Evolutionary conservation across 2,113 vertebrate species (phyloP).

Genomic region (Cyprinus carpio): DNA sequence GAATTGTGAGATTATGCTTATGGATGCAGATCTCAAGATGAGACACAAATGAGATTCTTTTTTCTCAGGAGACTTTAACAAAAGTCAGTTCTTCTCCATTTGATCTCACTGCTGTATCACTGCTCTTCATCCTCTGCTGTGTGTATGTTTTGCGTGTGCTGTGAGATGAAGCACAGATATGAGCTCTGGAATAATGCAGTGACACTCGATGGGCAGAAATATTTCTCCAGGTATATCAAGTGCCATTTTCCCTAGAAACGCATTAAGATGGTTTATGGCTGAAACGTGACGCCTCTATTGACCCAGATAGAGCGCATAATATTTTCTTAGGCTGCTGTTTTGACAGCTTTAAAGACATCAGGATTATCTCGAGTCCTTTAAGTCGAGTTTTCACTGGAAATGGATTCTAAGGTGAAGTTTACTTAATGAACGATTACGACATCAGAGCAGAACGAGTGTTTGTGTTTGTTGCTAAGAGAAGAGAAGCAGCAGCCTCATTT

Average conservation of each 20-base stretch:
- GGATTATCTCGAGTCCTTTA: background rate
- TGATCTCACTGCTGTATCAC: too few relatives aligned
- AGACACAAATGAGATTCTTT: too few relatives aligned
- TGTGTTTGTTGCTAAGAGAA: background rate
- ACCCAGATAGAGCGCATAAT: conserved; percentile 40
- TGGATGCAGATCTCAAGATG: too few relatives aligned
- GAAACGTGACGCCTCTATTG: conserved; percentile 57
- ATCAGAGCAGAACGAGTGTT: too few relatives aligned
- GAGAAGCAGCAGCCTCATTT: background rate
- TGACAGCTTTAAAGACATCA: conserved; percentile 47
- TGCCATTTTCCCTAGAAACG: conserved; percentile 36
- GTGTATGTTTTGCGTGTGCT: conserved; percentile 21
- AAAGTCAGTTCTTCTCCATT: too few relatives aligned
- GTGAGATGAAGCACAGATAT: background rate
- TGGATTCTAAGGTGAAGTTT: too few relatives aligned
- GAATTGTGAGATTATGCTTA: too few relatives aligned
- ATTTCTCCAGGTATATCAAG: conserved; percentile 59
- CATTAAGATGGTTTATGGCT: conserved; percentile 62
- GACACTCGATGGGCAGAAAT: conserved; percentile 10
- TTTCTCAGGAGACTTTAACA: too few relatives aligned
- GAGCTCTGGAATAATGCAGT: background rate
- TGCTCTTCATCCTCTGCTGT: too few relatives aligned
- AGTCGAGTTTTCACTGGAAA: background rate
- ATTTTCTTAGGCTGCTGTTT: conserved; percentile 48
- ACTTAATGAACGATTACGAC: too few relatives aligned